Base-by-base conservation (phyloP, 2,797 vertebrate genomes). In the Hypotaenidia philippensis region DNA sequence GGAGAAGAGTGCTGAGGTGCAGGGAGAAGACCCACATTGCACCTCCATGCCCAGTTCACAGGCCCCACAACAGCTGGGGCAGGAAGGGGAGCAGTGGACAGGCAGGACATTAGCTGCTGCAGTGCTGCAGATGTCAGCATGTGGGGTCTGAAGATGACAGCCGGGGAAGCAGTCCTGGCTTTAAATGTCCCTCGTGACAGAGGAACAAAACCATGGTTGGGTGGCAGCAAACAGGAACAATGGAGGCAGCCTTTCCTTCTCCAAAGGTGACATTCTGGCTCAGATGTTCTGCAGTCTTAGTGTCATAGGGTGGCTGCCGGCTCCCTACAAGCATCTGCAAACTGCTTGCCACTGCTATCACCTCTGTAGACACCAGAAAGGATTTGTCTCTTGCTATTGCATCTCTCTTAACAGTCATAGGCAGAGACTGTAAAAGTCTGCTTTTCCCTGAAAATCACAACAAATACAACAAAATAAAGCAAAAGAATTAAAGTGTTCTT, bases 61-160 rank as follows among this genome's bases (percentile, higher is more conserved):
- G 31, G 15, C 15, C 29, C 38, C 10, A 64, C 1, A 0, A 14
- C 31, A 44, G 47, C 10, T 1, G 1, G 2, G 10, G 22, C 15
- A 61, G 32, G 56, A 49, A 21, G 31, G 19, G 38, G 36, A 60
- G 17, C 12, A 3, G 45, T 47, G 72, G 16, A 27, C 1, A 5
- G 25, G 32, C 32, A 49, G 47, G 45, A 41, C 26, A 7, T 13
- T 13, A 0, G n/a, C 13, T 50, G 49, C 49, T 27, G 25, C 25
- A 9, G 25, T 50, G 25, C 49, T 20, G 29, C 3, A 0, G 36
- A 10, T 40, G 31, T 7, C 38, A 9, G 13, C 1, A 10, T 4
- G 52, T 15, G 4, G 44, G 13, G 20, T 26, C 25, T 2, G 0
- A 49, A 0, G 2, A 13, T 2, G 0, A 0, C 49, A 3, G 41